Evolutionary conservation across 2,888 invertebrate species (phyloP), one percentile per base, ranked within the genome.

Genomic region (Plebejus melissa): DNA sequence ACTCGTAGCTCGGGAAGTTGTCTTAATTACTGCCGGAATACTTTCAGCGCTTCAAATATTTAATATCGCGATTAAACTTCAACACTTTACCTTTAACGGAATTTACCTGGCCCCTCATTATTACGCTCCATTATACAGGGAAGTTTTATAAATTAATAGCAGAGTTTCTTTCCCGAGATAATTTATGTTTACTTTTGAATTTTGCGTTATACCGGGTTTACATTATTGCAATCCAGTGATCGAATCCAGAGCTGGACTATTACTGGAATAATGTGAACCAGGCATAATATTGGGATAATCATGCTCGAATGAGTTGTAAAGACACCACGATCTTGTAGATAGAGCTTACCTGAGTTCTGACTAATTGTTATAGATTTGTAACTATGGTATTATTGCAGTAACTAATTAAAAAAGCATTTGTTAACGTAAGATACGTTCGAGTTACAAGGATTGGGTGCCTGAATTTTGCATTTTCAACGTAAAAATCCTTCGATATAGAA

Each of bases 61-160:
- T 72, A 72, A 72, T 72, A 72, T 50, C 72, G 13, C 50, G 72
- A 72, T 72, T 72, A 70, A 70, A 65, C 32, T 65, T 65, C 32
- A 38, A 54, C 28, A 50, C 50, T 50, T 72, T 71, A 22, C 71
- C 41, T 41, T 71, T 50, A 50, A 54, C 32, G 50, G 46, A 28
- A 22, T 72, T 50, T 54, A 72, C 72, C 72, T 72, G 38, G 22
- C 28, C 65, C 65, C 65, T 32, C 32, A 32, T 65, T 65, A 65
- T 65, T 65, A 32, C 65, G 13, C 65, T 13, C 65, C 65, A 65
- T 65, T 65, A 65, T 65, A 32, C 32, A 32, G 32, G 9, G 65
- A 65, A 65, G 1, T 65, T 65, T 60, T 60, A 60, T 28, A 60
- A 60, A 28, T 60, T 60, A 60, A 60, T 65, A 65, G 4, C 65